Evolutionary conservation across 2,113 vertebrate species (phyloP), one percentile per base, ranked within the genome.

Genomic region (Dascyllus trimaculatus): DNA sequence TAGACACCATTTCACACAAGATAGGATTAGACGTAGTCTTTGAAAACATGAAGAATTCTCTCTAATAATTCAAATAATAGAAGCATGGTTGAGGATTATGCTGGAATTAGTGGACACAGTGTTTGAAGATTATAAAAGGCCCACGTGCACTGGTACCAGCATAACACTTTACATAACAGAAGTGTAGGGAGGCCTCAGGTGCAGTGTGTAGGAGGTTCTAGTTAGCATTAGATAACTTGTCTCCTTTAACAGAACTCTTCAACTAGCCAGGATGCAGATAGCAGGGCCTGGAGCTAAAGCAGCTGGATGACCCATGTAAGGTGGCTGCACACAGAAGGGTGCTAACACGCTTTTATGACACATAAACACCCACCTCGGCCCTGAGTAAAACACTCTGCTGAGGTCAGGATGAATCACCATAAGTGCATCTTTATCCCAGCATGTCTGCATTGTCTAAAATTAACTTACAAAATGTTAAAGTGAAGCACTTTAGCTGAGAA

Each of bases 1-100:
- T 53, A 84, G 54, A 86, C 78, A 15, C 54, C 51, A 60, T 78
- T 81, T 87, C 63, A 81, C 71, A 75, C 68, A 8, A 52, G 24
- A 4, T 7, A 1, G 51, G 52, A 82, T 84, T 58, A 84, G 40
- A 46, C 26, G 18, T 10, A 11, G 11, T 58, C 43, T 38, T 24
- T 60, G 19, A 68, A 45, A 76, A 32, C 21, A 21, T 4, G 53
- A 59, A 67, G n/a, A 71, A 58, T 17, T 29, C 51, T 25, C 29
- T 18, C 26, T 53, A 26, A 77, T 74, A 64, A 74, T 57, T 24
- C 8, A 21, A 65, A 65, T 2, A 75, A 35, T 15, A 46, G 19
- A 56, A 17, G 4, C 11, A 32, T 19, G 40, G 35, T 35, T 15
- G 4, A 43, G 45, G 72, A 75, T 78, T 54, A 52, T 29, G 25